Percentiles rank a stretch among this genome's conserved stretches.
These are phyloP conservation scores for Myocastor coypus DNA, from an alignment of 2,113 vertebrate species.

Conservation along the genomic window DNA sequence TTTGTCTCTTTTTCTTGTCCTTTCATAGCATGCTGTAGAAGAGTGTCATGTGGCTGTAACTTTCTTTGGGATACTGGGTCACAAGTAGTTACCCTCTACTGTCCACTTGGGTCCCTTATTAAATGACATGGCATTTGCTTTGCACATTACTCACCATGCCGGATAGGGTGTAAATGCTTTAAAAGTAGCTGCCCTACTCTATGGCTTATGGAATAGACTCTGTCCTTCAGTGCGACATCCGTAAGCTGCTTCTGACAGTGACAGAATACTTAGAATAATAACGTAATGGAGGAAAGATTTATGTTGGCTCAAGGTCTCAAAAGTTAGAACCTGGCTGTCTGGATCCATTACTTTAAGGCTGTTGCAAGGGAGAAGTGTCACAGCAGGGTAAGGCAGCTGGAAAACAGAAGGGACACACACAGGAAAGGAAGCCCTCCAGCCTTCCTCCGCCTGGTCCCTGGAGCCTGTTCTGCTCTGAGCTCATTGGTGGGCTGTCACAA, in stretches of 20 bases:
- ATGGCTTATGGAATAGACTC: background rate
- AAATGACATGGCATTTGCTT: background rate
- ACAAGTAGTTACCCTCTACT: background rate
- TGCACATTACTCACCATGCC: background rate
- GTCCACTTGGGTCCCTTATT: background rate
- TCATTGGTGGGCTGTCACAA: too few relatives aligned
- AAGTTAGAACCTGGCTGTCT: background rate
- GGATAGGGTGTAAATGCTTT: background rate
- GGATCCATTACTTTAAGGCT: background rate
- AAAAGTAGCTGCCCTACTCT: background rate
- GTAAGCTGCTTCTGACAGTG: background rate
- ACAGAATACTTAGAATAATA: background rate
- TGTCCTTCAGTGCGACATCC: background rate
- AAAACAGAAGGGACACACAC: background rate
- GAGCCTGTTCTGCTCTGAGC: background rate
- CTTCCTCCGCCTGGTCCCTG: background rate
- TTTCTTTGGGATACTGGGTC: conserved; percentile 48
- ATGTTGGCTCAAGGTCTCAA: background rate
- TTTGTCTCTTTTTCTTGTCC: background rate
- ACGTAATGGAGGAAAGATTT: background rate
- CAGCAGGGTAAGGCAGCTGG: background rate
- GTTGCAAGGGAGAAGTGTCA: background rate
- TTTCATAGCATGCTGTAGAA: conserved; percentile 3
- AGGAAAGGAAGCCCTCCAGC: background rate
- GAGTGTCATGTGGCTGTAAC: background rate